Base-by-base conservation (phyloP, 2,888 invertebrate genomes). In the Allygus modestus region DNA sequence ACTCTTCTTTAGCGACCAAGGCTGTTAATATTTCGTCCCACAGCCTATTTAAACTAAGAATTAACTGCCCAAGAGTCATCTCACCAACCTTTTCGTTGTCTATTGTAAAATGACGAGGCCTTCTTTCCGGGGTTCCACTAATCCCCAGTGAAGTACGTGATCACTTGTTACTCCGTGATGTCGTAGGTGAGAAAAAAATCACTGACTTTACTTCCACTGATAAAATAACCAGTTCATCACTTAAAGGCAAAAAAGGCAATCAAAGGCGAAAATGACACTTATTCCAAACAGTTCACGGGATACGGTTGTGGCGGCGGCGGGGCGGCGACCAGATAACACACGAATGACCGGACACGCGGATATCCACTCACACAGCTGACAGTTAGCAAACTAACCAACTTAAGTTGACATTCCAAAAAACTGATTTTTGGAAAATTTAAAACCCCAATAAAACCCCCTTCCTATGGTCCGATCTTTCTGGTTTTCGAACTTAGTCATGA, bases 221-320 rank as follows among this genome's bases (percentile, higher is more conserved):
- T 58, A 51, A 12, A 51, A 58, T 58, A 58, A 20, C 58, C 51
- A n/a, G n/a, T n/a, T n/a, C n/a, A n/a, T n/a, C n/a, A n/a, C n/a
- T n/a, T n/a, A n/a, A n/a, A n/a, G n/a, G n/a, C n/a, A n/a, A n/a
- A n/a, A n/a, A n/a, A n/a, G n/a, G 2, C 2, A 5, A 51, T 11
- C 15, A 15, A 51, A 51, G 51, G 2, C 17, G 17, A 17, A 51
- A 17, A 51, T 11, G 15, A 17, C 51, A 11, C 51, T 17, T n/a
- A 17, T 51, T 17, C 15, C 51, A 51, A n/a, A n/a, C n/a, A n/a
- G n/a, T 4, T 17, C 51, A 51, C 51, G 11, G 37, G 11, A 7
- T 11, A 37, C 37, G 11, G 11, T 11, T 11, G 4, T 11, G 11
- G n/a, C 4, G 9, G 2, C 51, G n/a, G n/a, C n/a, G n/a, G 2